Conservation (phyloP, 2,888 invertebrate genomes). For the Adela reaumurella region DNA sequence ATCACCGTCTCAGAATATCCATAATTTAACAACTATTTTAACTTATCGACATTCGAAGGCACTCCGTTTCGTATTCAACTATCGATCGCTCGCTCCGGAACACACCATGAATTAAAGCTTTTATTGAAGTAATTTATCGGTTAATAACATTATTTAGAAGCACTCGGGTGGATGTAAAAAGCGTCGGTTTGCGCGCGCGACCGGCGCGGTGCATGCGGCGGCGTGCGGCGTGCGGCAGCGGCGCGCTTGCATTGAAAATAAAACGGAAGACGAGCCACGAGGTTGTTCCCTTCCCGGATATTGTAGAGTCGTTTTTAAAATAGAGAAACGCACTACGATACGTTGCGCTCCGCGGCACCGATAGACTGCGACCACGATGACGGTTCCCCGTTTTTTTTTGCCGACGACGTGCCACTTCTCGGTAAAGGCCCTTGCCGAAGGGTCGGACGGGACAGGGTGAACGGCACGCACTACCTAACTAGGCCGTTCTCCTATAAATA, state of each 20-base stretch:
- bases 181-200: background rate
- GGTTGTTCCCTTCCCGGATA: slow-evolving; percentile 53
- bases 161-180: too few species aligned
- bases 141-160: too few species aligned
- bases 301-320: slow-evolving; percentile 49
- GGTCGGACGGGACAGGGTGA: slow-evolving; percentile 27
- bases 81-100: too few species aligned
- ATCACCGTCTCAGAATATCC: slow-evolving; percentile 45
- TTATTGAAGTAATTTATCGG: too few species aligned
- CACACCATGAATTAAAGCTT: too few species aligned
- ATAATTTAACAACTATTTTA: slow-evolving; percentile 15
- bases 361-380: slow-evolving; percentile 15
- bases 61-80: background rate
- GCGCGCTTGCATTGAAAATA: slow-evolving; percentile 50
- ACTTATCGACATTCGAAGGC: slow-evolving; percentile 24
- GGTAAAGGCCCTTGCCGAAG: slow-evolving; percentile 15
- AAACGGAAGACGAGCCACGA: slow-evolving; percentile 34
- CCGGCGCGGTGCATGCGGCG: slow-evolving; percentile 43
- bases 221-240: slow-evolving; percentile 44
- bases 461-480: slow-evolving; percentile 22
- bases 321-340: slow-evolving; percentile 54
- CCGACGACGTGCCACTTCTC: slow-evolving; percentile 48
- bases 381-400: slow-evolving; percentile 23
- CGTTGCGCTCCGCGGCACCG: slow-evolving; percentile 50
- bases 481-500: slow-evolving; percentile 20